Evolutionary conservation across 2,113 vertebrate genomes (phyloP), one percentile per base, ranked within the genome.

Genomic region (Brienomyrus brachyistius): DNA sequence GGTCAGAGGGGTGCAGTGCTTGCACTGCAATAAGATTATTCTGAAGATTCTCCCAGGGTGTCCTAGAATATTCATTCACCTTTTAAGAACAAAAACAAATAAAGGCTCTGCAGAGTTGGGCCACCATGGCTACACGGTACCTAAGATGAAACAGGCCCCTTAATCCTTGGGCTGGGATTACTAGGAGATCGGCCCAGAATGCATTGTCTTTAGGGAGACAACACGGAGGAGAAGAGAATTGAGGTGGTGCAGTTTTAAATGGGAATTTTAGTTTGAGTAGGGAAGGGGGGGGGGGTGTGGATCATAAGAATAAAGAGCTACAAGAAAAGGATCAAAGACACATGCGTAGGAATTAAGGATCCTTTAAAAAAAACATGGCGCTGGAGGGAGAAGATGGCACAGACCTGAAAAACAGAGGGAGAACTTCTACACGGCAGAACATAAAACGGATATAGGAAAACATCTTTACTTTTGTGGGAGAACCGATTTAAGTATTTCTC

Each of bases 51-150:
- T 93, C 92, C 92, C 92, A 93, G 92, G 91, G 94, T 94, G 50
- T 92, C 89, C 47, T 91, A 92, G 91, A 92, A 94, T 94, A 91
- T 91, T 92, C 93, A 95, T 94, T 94, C 94, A 93, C 93, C 94
- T 95, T 95, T 95, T 95, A 95, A 96, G 94, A 95, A 92, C 51
- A 94, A 95, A 96, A 95, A 94, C 94, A 96, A 96, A 96, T 95
- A 96, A 88, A 51, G 88, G 89, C 54, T 52, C 93, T 95, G 94
- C 94, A 93, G 94, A 92, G 56, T 90, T 74, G 91, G 48, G 91
- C 93, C 93, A 92, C 94, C 94, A 94, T 95, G 94, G 94, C 94
- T 93, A 94, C 94, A 82, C 89, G 40, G 91, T 93, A 93, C 92
- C 92, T 93, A 90, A 54, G 91, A 89, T 40, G 89, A 74, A 88